phyloP scores from a whole-genome alignment of 2,797 vertebrate genomes.

The Melanotaenia nigrans region DNA sequence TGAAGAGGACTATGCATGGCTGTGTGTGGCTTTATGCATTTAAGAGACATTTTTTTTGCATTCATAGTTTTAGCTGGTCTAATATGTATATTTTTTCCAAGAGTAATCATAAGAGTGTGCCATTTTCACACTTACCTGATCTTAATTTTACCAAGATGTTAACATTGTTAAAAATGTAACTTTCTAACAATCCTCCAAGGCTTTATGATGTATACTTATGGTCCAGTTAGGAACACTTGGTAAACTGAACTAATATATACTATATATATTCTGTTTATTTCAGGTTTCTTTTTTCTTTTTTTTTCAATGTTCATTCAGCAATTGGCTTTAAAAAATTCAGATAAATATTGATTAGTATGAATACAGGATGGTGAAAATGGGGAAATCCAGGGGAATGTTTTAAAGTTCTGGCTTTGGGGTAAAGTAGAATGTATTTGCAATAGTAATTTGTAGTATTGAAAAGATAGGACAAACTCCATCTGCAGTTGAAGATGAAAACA shows the following conservation, averaged over 20 bases:
- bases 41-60: not conserved
- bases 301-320: too few relatives aligned
- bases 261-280: too few relatives aligned
- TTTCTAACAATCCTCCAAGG: not conserved
- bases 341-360: too few relatives aligned
- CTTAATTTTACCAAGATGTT: not conserved
- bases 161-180: not conserved
- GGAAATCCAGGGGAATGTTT: not conserved
- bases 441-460: too few relatives aligned
- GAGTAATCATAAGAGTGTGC: conserved; percentile 1
- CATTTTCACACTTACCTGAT: conserved; percentile 8
- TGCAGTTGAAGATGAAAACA: too few relatives aligned
- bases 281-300: too few relatives aligned
- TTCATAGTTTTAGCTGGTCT: not conserved
- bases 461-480: too few relatives aligned
- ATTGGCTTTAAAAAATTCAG: too few relatives aligned
- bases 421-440: too few relatives aligned
- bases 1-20: not conserved
- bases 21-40: not conserved
- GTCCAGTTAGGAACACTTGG: not conserved
- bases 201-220: not conserved
- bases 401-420: not conserved
- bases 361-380: not conserved
- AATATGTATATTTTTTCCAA: not conserved
- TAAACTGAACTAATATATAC: not conserved